Conservation (phyloP, 2,888 invertebrate genomes). For the Kuschelorhynchus macadamiae region DNA sequence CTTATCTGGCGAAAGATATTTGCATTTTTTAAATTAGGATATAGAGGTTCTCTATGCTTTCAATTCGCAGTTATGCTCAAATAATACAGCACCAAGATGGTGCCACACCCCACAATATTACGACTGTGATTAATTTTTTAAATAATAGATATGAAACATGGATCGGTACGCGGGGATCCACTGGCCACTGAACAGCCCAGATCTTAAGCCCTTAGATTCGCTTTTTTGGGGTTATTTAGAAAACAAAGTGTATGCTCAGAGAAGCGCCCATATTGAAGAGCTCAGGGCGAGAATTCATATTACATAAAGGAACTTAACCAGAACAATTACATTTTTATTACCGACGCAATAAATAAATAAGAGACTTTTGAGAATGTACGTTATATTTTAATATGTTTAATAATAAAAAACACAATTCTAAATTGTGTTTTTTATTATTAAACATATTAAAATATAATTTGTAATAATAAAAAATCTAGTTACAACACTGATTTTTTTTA, state of each 20-base stretch:
- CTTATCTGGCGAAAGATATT: constrained; percentile 8
- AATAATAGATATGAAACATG: not conserved
- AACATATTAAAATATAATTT: too few species aligned
- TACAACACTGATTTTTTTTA: too few species aligned
- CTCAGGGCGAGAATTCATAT: not conserved
- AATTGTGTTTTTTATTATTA: too few species aligned
- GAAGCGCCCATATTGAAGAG: not conserved
- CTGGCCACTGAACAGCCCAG: constrained; percentile 6
- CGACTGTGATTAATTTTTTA: not conserved
- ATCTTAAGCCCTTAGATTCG: not conserved
- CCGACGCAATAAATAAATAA: too few species aligned
- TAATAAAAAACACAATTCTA: too few species aligned
- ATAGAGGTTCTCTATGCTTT: constrained; percentile 1
- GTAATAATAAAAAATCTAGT: too few species aligned
- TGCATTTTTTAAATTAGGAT: constrained; percentile 4
- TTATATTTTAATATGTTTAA: too few species aligned
- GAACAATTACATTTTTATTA: too few species aligned
- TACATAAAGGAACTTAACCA: not conserved
- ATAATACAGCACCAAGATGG: not conserved
- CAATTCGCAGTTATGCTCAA: not conserved
- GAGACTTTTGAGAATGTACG: too few species aligned
- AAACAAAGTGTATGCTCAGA: constrained; percentile 6
- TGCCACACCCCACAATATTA: not conserved
- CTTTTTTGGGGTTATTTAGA: not conserved
- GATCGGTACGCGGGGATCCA: constrained; percentile 1